These are phyloP conservation scores for Rallus crepitans DNA, from an alignment of 2,797 vertebrate species.

Conservation along the genomic window DNA sequence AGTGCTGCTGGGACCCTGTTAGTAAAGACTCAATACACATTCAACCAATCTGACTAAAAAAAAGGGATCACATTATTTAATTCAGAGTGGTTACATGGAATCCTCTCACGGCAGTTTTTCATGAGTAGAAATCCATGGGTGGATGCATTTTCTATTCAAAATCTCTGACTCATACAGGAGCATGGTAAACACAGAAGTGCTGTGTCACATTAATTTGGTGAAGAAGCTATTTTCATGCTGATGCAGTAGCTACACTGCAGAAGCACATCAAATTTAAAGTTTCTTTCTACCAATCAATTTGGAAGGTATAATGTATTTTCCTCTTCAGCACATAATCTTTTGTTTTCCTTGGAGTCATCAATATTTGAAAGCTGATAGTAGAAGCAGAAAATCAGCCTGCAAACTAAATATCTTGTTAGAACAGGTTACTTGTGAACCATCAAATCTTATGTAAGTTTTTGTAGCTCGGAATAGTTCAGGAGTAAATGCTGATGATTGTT, in stretches of 20 bases:
- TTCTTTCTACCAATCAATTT: background rate
- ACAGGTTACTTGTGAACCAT: background rate
- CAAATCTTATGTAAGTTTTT: background rate
- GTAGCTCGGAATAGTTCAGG: background rate
- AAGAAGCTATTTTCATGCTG: background rate
- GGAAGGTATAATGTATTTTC: background rate
- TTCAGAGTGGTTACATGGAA: background rate
- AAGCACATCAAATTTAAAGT: background rate
- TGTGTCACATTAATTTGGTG: background rate
- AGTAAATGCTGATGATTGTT: background rate
- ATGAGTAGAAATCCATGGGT: background rate
- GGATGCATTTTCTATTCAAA: background rate
- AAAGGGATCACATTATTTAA: background rate
- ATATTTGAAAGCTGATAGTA: background rate
- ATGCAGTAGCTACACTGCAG: background rate
- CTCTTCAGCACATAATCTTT: background rate
- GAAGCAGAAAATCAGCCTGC: background rate
- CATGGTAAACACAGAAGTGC: background rate
- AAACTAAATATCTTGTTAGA: background rate
- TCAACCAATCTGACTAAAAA: background rate
- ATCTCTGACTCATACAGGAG: background rate
- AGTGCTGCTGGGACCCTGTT: background rate
- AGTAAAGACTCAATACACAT: background rate
- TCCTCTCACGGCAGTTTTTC: background rate
- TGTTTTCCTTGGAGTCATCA: background rate